phyloP scores from a whole-genome alignment of 23 tunicate species.

The Botrylloides violaceus region DNA sequence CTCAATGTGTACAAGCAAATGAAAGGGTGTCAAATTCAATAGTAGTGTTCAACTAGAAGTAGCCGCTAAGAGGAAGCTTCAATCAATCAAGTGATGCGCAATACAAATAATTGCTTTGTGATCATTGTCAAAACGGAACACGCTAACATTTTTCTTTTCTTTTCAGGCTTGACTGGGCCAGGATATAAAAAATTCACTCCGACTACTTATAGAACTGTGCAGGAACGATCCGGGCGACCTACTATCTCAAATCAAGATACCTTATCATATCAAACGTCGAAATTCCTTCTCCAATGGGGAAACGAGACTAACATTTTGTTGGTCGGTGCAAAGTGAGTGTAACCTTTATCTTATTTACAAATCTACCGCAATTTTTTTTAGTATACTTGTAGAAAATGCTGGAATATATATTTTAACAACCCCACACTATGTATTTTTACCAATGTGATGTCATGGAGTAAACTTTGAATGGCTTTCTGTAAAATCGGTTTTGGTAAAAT shows the following conservation, averaged over 20 bases:
- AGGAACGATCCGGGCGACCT: background rate
- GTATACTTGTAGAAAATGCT: background rate
- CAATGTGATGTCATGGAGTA: background rate
- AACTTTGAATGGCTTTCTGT: background rate
- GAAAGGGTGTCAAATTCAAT: background rate
- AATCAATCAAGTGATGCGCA: background rate
- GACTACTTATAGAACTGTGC: no score
- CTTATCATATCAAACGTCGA: background rate
- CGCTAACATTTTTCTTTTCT: no score
- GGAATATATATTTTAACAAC: no score
- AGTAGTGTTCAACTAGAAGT: background rate
- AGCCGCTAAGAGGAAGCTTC: background rate
- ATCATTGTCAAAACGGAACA: background rate
- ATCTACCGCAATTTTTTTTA: no score
- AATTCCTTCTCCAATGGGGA: background rate
- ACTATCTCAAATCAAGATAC: background rate
- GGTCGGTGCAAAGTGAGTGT: background rate
- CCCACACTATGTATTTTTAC: background rate
- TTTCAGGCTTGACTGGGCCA: background rate
- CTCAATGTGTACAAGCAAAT: background rate
- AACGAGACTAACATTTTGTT: background rate
- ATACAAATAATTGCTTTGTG: background rate
- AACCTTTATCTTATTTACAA: background rate
- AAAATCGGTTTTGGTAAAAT: background rate
- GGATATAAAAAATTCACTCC: background rate